Conservation (phyloP, 2,113 vertebrate genomes). For the Centropus bengalensis region DNA sequence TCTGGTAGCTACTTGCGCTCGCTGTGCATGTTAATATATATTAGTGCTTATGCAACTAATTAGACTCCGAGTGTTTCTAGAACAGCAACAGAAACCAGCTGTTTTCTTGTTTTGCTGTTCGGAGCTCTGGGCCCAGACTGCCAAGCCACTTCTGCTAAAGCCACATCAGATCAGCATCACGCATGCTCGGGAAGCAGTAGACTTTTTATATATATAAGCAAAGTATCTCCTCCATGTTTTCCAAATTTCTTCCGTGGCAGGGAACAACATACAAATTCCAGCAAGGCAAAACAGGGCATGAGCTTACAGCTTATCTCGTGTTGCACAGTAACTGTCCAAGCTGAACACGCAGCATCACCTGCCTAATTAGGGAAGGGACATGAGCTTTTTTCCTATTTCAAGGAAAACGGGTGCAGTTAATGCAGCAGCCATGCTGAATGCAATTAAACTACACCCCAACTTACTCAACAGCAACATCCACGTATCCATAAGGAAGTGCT, state of each 20-base stretch:
- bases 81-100: constrained; percentile 22
- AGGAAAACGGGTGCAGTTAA: neutral
- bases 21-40: neutral
- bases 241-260: neutral
- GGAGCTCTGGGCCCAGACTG: neutral
- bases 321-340: neutral
- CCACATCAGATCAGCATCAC: neutral
- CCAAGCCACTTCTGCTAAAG: neutral
- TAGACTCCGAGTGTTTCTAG: neutral
- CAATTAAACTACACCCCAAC: neutral
- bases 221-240: neutral
- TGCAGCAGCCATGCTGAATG: neutral
- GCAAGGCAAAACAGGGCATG: neutral
- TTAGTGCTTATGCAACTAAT: constrained; percentile 5
- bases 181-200: rapidly evolving
- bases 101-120: constrained; percentile 20
- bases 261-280: neutral
- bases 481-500: neutral
- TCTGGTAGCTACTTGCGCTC: neutral
- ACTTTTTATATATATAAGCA: too few relatives aligned
- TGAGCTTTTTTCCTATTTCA: neutral
- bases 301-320: neutral
- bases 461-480: neutral
- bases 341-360: neutral
- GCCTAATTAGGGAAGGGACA: neutral